These are phyloP conservation scores for Paguma larvata DNA, from an alignment of 2,797 vertebrate genomes.

Conservation along the genomic window DNA sequence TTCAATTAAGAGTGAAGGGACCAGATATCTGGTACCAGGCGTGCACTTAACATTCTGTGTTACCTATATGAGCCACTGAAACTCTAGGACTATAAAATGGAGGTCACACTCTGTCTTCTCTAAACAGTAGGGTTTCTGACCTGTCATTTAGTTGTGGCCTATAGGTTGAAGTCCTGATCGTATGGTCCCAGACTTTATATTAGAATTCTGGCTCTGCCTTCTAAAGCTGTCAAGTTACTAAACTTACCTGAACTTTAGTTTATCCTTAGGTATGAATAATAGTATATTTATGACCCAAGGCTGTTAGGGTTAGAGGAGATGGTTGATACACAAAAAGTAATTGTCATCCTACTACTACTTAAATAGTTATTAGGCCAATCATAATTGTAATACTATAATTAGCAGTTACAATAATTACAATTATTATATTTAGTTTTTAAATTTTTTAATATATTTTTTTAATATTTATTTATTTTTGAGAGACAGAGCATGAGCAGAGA, in stretches of 20 bases:
- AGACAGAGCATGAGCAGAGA: no score
- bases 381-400: not conserved
- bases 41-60: not conserved
- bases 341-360: not conserved
- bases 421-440: not conserved
- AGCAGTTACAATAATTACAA: not conserved
- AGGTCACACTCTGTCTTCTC: not conserved
- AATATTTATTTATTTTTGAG: no score
- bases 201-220: not conserved
- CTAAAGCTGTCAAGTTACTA: not conserved
- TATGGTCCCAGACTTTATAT: not conserved
- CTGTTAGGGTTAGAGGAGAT: not conserved
- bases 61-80: not conserved
- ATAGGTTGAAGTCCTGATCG: not conserved
- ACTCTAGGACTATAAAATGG: not conserved
- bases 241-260: not conserved
- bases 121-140: no score
- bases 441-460: no score
- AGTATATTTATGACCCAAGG: not conserved
- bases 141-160: not conserved
- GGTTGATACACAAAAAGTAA: not conserved
- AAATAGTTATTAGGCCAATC: not conserved
- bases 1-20: not conserved
- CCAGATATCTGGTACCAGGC: not conserved
- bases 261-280: not conserved